These are phyloP conservation scores for Austrolebias charrua DNA, from an alignment of 2,797 vertebrate genomes.

Conservation along the genomic window DNA sequence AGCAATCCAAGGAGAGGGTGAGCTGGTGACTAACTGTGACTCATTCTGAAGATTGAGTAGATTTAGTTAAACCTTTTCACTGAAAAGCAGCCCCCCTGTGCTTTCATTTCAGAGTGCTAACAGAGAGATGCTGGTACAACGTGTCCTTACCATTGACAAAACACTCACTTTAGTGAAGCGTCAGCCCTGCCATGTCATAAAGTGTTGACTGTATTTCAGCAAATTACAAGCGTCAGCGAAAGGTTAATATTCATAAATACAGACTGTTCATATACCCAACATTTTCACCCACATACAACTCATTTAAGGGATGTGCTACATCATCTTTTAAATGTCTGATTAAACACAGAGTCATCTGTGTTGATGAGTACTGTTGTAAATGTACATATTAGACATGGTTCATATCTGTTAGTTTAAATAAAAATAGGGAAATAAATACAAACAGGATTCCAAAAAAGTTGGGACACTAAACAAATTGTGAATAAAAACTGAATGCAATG, in stretches of 20 bases:
- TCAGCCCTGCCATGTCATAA: conserved; percentile 35
- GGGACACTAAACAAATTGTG: no score
- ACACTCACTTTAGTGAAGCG: conserved; percentile 10
- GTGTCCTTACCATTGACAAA: conserved; percentile 48
- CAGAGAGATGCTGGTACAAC: conserved; percentile 47
- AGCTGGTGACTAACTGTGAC: conserved; percentile 49
- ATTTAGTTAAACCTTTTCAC: conserved; percentile 31
- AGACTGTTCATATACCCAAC: conserved; percentile 19
- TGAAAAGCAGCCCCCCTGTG: conserved; percentile 17
- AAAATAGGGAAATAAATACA: background rate
- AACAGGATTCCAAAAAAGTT: no score
- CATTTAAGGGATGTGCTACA: background rate
- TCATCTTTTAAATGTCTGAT: background rate
- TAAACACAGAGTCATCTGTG: background rate
- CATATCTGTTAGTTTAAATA: background rate
- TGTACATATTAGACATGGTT: background rate
- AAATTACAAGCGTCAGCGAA: conserved; percentile 46
- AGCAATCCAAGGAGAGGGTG: conserved; percentile 7
- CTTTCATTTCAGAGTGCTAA: conserved; percentile 32
- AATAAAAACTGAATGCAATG: no score
- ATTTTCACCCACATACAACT: background rate
- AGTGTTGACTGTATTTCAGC: conserved; percentile 58
- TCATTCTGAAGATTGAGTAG: conserved; percentile 46
- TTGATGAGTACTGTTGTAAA: background rate
- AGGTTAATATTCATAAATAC: conserved; percentile 39